Base-by-base conservation (phyloP, 2,113 vertebrate species). In the Forbesichthys papilliferus region DNA sequence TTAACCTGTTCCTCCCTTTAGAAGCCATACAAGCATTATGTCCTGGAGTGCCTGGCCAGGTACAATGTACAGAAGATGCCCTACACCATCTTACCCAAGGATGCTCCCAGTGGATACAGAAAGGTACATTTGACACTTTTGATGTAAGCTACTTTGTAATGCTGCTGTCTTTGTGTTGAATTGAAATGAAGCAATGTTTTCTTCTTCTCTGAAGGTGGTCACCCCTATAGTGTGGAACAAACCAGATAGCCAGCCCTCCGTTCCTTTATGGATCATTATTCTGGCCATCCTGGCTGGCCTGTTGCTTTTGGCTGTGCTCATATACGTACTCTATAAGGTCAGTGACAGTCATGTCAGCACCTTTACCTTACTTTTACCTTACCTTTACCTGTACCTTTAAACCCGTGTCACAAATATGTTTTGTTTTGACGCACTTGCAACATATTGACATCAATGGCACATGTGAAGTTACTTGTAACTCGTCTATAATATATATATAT, bases 321-420 rank as follows among this genome's bases (percentile, higher is more conserved):
- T 97, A 90, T 96, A 95, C 9, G 88, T 96, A 61, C 87, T 98
- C 4, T 98, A 97, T 84, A 98, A 96, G 91, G 96, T 97, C 64
- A 86, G 94, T 42, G 36, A 42, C 36, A 42, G 36, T 42, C 36
- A 42, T 27, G 27, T 27, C 27, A 27, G 27, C 27, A 27, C 27
- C 27, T 27, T 27, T 27, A 27, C 27, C 27, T 27, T 27, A 27
- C 27, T 27, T 27, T 27, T 27, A 27, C 27, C 27, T 27, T 27
- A 27, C 27, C 27, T 27, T 27, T 27, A 27, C 20, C 20, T 27
- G 1, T 27, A 27, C 27, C 27, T 27, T 27, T 27, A 27, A 27
- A 27, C 27, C 27, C 27, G 27, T 27, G 27, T 3, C 27, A 27
- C 27, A 27, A 27, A 27, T 27, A 27, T 42, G 36, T 42, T 42